Evolutionary conservation across 1,140 invertebrate species (phyloP), one percentile per base, ranked within the genome.

Genomic region (Drosophila burlai): DNA sequence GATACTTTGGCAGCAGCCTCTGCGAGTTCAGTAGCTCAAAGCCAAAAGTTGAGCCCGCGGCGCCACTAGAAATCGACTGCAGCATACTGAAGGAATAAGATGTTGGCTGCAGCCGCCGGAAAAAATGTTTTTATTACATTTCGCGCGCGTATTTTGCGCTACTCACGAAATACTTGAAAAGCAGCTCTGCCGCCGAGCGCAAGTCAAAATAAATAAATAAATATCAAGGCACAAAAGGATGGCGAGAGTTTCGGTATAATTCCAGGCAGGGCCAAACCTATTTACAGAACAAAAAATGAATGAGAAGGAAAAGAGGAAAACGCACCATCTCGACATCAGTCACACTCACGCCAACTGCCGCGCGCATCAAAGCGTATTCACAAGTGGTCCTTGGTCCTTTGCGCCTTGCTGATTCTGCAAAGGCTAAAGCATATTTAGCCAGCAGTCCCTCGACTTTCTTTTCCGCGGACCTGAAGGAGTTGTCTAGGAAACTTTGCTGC

Each of bases 91-190:
- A 38, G 52, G 61, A 87, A 89, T 87, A 87, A 89, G 83, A 87
- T 76, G 84, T 87, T 82, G 50, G 79, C 77, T 59, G 63, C 66
- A 75, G 74, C 58, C 76, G 80, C 50, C 61, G 63, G 54, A 90
- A 90, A 90, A 90, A 90, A 90, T 90, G 81, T 90, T 90, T 90
- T 90, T 90, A 90, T 90, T 90, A 90, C 81, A 90, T 90, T 90
- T 90, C 85, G 72, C 85, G 85, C 79, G 85, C 85, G 81, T 85
- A 76, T 90, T 89, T 85, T 90, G 57, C 85, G 81, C 85, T 90
- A 79, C 85, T 90, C 85, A 81, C 85, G 69, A 90, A 90, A 90
- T 90, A 90, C 85, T 90, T 90, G 81, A 90, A 80, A 38, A 67
- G 81, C 84, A 76, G 60, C 61, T 75, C 58, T 73, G 49, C 63